Base-by-base conservation (phyloP, 2,888 invertebrate genomes). In the Pristionchus maxplancki region DNA sequence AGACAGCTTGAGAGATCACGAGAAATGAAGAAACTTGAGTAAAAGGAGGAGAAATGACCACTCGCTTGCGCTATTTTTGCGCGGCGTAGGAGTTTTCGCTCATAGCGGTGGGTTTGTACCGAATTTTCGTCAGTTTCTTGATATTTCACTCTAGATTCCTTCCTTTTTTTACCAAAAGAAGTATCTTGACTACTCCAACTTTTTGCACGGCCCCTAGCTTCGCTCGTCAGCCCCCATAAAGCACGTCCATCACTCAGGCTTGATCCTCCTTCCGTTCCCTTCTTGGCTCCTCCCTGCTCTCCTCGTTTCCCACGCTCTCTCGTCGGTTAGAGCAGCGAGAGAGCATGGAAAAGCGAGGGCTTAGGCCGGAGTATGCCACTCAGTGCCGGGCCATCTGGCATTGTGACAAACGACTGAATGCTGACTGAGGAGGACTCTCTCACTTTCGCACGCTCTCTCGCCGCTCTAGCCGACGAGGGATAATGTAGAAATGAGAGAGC, bases 391-490 rank as follows among this genome's bases (percentile, higher is more conserved):
- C 81, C 78, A 78, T 78, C 78, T 40, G 44, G 20, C 28, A n/a
- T 6, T 37, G 64, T 86, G 88, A 89, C 89, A 89, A 89, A 88
- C 89, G 87, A 85, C 87, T 86, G 88, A 83, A 64, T 64, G 82
- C 40, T 44, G 44, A 44, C 11, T 11, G 8, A 44, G 44, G 44
- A 11, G 11, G 44, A 44, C 44, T 44, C 44, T 9, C 44, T 44
- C 44, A n/a, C n/a, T n/a, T n/a, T n/a, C n/a, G n/a, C n/a, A n/a
- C n/a, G n/a, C n/a, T n/a, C n/a, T n/a, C n/a, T n/a, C n/a, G n/a
- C n/a, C n/a, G n/a, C n/a, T n/a, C n/a, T n/a, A n/a, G n/a, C n/a
- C n/a, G n/a, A n/a, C n/a, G n/a, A n/a, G n/a, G n/a, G n/a, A n/a
- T n/a, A n/a, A n/a, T n/a, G n/a, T n/a, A n/a, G n/a, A n/a, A n/a